phyloP scores from a whole-genome alignment of 2,888 invertebrate species.

The Leucozona laternaria region DNA sequence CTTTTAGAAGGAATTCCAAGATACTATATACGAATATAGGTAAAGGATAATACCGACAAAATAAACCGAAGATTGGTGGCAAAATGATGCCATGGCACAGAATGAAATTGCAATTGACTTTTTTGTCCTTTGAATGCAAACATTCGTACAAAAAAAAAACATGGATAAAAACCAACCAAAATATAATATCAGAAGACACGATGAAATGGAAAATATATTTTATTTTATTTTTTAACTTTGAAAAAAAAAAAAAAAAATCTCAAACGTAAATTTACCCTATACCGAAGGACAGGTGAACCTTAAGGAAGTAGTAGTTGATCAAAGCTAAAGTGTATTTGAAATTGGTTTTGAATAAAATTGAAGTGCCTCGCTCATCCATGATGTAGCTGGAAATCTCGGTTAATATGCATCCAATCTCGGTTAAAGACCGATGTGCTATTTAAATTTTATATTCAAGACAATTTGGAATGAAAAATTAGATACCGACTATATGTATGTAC shows the following conservation, averaged over 20 bases:
- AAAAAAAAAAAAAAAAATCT: slow-evolving; percentile 1
- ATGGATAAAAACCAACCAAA: neutral
- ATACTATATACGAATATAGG: neutral
- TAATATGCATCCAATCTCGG: neutral
- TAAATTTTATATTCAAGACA: slow-evolving; percentile 38
- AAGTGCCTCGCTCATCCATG: neutral
- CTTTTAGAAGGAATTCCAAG: slow-evolving; percentile 1
- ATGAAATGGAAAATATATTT: slow-evolving; percentile 20
- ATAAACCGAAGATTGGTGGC: slow-evolving; percentile 52
- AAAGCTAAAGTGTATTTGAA: slow-evolving; percentile 48
- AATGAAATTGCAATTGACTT: slow-evolving; percentile 51
- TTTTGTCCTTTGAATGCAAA: slow-evolving; percentile 52
- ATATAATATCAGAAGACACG: slow-evolving; percentile 16
- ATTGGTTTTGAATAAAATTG: slow-evolving; percentile 53
- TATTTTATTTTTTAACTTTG: neutral
- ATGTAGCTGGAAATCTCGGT: neutral
- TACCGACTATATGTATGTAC: slow-evolving; percentile 4
- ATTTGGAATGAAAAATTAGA: slow-evolving; percentile 47
- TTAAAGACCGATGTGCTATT: slow-evolving; percentile 33
- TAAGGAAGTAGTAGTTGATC: slow-evolving; percentile 34
- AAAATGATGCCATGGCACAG: slow-evolving; percentile 42
- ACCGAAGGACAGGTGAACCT: neutral
- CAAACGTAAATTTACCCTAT: neutral
- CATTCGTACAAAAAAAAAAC: slow-evolving; percentile 20
- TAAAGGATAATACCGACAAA: slow-evolving; percentile 35